These are phyloP conservation scores for Austrolebias charrua DNA, from an alignment of 2,797 vertebrate genomes.

Conservation along the genomic window DNA sequence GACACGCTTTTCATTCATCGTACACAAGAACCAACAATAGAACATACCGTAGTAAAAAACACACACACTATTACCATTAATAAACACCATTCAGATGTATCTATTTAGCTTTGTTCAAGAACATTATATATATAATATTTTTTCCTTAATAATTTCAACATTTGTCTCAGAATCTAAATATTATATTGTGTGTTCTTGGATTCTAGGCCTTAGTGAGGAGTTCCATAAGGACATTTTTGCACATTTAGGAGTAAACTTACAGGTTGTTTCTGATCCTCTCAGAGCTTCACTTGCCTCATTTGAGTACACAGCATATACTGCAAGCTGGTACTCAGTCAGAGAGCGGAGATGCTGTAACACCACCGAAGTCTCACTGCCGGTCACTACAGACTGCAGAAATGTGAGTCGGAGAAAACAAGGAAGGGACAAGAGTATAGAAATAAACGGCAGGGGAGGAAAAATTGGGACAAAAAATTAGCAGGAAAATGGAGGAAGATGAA, in stretches of 20 bases:
- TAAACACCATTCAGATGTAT: no score
- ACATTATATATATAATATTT: no score
- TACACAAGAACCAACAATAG: no score
- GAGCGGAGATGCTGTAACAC: constrained; percentile 88
- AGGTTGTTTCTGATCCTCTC: constrained; percentile 88
- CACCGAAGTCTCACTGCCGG: constrained; percentile 82
- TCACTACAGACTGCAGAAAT: constrained; percentile 84
- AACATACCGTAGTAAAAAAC: no score
- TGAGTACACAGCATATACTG: constrained; percentile 90
- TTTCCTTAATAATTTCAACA: no score
- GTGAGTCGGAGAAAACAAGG: constrained; percentile 7
- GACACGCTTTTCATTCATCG: no score
- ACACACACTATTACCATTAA: no score
- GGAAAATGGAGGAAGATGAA: constrained; percentile 38
- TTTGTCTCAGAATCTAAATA: background rate
- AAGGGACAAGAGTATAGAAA: constrained; percentile 29
- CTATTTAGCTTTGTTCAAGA: no score
- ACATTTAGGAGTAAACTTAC: constrained; percentile 76
- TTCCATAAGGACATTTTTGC: constrained; percentile 10
- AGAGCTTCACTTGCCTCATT: constrained; percentile 88
- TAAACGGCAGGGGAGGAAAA: constrained; percentile 2
- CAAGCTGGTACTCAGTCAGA: constrained; percentile 91
- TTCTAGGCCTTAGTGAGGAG: constrained; percentile 15
- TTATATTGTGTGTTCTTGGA: constrained; percentile 11
- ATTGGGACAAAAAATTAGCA: constrained; percentile 12